Percentiles rank a stretch among this genome's conserved stretches.
Evolutionary conservation across 2,797 vertebrate genomes (phyloP).

Genomic region (Cichlasoma orientale): DNA sequence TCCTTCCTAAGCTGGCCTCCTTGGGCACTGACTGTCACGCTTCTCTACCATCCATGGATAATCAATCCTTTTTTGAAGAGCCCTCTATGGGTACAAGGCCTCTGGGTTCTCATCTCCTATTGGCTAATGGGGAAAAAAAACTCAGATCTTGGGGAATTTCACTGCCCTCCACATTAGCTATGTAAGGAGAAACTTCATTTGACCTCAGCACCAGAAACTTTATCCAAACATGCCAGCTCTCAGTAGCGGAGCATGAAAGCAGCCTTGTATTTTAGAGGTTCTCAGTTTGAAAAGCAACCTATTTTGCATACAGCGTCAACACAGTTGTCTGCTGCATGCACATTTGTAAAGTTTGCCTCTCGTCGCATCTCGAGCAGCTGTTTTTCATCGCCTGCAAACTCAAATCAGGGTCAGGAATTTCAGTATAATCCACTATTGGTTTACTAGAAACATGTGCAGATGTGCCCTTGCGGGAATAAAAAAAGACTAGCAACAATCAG

Average conservation of each 20-base stretch:
- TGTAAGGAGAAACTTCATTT: constrained; percentile 65
- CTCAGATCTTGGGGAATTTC: constrained; percentile 73
- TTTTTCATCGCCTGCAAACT: constrained; percentile 11
- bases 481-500: constrained; percentile 1
- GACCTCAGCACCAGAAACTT: constrained; percentile 62
- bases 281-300: constrained; percentile 8
- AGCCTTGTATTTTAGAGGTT: constrained; percentile 20
- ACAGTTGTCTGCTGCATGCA: constrained; percentile 18
- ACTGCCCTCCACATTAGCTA: constrained; percentile 66
- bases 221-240: constrained; percentile 28
- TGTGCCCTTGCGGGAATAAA: constrained; percentile 3
- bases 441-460: constrained; percentile 5
- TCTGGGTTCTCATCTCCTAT: constrained; percentile 60
- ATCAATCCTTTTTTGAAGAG: constrained; percentile 80
- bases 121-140: constrained; percentile 54
- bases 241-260: not conserved
- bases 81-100: constrained; percentile 63
- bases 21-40: constrained; percentile 79
- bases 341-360: constrained; percentile 16
- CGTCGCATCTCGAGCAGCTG: constrained; percentile 7
- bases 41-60: constrained; percentile 75
- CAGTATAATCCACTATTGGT: constrained; percentile 21
- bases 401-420: constrained; percentile 45
- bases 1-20: constrained; percentile 74
- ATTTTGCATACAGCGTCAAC: constrained; percentile 11